Evolutionary conservation across 2,113 vertebrate genomes (phyloP).

Genomic region (Scomber colias): DNA sequence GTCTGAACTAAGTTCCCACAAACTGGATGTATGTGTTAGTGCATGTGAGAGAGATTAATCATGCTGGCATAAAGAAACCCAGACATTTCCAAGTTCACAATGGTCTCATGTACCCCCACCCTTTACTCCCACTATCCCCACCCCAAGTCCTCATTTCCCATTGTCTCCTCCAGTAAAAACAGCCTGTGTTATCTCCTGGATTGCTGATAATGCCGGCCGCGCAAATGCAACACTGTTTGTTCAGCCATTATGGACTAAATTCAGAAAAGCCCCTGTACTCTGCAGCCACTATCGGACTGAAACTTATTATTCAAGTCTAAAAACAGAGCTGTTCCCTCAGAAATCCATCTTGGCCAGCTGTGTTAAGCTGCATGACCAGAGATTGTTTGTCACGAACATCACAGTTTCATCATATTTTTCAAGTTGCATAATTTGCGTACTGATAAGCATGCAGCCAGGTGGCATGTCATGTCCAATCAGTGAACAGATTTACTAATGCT

Average conservation of each 20-base stretch:
- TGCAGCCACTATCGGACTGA: constrained; percentile 43
- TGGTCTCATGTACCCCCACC: constrained; percentile 64
- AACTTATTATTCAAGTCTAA: constrained; percentile 46
- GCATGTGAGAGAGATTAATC: constrained; percentile 61
- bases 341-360: constrained; percentile 29
- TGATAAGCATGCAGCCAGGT: constrained; percentile 37
- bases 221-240: constrained; percentile 76
- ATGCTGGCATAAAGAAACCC: constrained; percentile 69
- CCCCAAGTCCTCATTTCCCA: constrained; percentile 70
- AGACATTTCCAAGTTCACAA: constrained; percentile 77
- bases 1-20: constrained; percentile 78
- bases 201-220: constrained; percentile 72
- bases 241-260: constrained; percentile 75
- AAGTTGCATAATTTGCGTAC: constrained; percentile 31
- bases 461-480: constrained; percentile 42
- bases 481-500: constrained; percentile 23
- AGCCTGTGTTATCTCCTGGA: constrained; percentile 67
- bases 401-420: constrained; percentile 41
- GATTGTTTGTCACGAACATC: constrained; percentile 43
- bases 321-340: constrained; percentile 51
- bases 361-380: neutral
- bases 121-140: constrained; percentile 39
- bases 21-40: constrained; percentile 34
- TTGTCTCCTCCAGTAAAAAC: constrained; percentile 84
- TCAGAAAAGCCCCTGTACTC: constrained; percentile 55